Evolutionary conservation across 2,113 vertebrate genomes (phyloP).

Genomic region (Limnothrissa miodon): DNA sequence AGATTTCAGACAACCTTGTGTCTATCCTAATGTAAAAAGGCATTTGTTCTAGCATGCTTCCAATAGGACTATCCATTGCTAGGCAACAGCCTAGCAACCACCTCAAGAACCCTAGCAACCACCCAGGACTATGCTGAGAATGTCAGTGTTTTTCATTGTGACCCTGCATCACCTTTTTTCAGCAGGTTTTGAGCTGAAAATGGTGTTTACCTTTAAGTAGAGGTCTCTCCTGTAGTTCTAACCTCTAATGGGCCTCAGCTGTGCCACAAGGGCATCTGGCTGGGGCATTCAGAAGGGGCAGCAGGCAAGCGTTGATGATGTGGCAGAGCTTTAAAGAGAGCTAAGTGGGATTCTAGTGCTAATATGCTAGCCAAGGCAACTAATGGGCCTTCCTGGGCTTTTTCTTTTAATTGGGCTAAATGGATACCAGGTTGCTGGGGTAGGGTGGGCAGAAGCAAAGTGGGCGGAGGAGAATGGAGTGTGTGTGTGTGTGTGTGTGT

Average conservation of each 20-base stretch:
- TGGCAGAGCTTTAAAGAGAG: conserved; percentile 30
- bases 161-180: conserved; percentile 8
- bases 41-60: no score
- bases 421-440: conserved; percentile 69
- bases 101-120: no score
- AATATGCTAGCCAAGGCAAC: conserved; percentile 18
- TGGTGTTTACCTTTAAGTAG: conserved; percentile 43
- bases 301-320: conserved; percentile 4
- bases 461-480: background rate
- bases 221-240: conserved; percentile 52
- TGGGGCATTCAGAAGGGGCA: conserved; percentile 50
- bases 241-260: conserved; percentile 29
- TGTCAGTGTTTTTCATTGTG: background rate
- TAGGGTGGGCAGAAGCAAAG: conserved; percentile 40
- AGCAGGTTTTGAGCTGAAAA: conserved; percentile 38
- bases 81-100: no score
- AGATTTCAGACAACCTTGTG: no score
- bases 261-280: conserved; percentile 67
- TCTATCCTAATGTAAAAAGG: no score
- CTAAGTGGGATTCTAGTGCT: conserved; percentile 41
- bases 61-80: no score
- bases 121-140: conserved; percentile 22
- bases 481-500: background rate
- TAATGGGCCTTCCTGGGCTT: conserved; percentile 56
- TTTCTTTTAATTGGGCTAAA: conserved; percentile 66